Percentiles rank a stretch among this genome's conserved stretches.
Conservation (phyloP, 2,797 vertebrate species). For the Sciurus carolinensis region DNA sequence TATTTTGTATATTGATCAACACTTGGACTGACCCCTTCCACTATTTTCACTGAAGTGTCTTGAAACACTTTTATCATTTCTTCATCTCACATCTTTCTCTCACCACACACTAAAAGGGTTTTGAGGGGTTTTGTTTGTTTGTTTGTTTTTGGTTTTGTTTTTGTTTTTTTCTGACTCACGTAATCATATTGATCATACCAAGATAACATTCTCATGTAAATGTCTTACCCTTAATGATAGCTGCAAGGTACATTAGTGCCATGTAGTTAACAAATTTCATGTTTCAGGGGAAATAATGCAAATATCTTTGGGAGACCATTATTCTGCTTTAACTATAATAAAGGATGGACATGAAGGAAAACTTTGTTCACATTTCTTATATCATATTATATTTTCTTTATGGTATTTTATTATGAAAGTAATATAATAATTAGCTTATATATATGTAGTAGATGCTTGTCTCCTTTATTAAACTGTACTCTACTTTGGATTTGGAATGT, state of each 20-base stretch:
- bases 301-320: background rate
- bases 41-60: background rate
- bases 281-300: background rate
- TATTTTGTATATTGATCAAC: background rate
- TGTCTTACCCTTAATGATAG: background rate
- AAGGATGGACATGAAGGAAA: background rate
- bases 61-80: background rate
- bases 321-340: background rate
- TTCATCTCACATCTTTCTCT: background rate
- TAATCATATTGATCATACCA: background rate
- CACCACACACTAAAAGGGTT: background rate
- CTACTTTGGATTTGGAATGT: background rate
- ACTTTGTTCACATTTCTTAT: background rate
- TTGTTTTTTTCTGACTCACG: background rate
- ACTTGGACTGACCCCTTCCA: background rate
- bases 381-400: background rate
- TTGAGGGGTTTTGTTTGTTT: too few relatives aligned
- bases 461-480: background rate
- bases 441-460: background rate
- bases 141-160: background rate
- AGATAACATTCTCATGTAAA: background rate
- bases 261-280: background rate
- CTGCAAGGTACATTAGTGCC: background rate
- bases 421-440: background rate
- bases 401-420: background rate